These are phyloP conservation scores for Thymelicus acteon DNA, from an alignment of 2,888 invertebrate genomes.

Conservation along the genomic window DNA sequence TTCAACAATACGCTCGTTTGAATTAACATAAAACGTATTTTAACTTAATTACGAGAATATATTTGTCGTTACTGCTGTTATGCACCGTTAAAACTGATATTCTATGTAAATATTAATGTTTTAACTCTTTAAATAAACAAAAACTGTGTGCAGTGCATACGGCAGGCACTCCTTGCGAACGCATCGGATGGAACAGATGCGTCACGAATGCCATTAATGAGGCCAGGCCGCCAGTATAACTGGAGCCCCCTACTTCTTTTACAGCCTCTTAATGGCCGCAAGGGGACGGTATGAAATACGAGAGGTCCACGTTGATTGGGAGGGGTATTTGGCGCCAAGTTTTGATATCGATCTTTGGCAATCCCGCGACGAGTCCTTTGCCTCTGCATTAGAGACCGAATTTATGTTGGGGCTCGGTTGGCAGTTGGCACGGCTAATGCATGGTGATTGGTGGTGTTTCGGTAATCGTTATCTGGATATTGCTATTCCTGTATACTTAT, in stretches of 20 bases:
- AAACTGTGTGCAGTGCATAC: neutral
- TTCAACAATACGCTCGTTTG: neutral
- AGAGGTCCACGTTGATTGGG: conserved; percentile 68
- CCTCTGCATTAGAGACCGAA: conserved; percentile 73
- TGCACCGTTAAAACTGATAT: neutral
- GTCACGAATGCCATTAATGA: conserved; percentile 61
- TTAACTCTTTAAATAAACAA: neutral
- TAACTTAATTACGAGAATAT: neutral
- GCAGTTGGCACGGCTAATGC: conserved; percentile 43
- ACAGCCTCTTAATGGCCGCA: conserved; percentile 37
- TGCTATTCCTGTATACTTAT: conserved; percentile 15
- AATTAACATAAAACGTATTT: neutral
- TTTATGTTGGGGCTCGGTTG: conserved; percentile 60
- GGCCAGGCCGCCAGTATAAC: conserved; percentile 27
- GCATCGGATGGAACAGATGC: conserved; percentile 66
- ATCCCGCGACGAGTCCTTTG: conserved; percentile 73
- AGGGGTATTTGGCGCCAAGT: conserved; percentile 74
- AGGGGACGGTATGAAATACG: conserved; percentile 49
- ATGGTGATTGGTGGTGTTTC: conserved; percentile 41
- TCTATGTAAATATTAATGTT: neutral
- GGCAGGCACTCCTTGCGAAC: conserved; percentile 9
- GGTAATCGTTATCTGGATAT: conserved; percentile 41
- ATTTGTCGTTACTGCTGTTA: neutral
- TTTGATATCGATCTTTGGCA: conserved; percentile 80
- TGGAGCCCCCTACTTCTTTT: conserved; percentile 34